These are phyloP conservation scores for Platichthys flesus DNA, from an alignment of 2,113 vertebrate species.

Conservation along the genomic window DNA sequence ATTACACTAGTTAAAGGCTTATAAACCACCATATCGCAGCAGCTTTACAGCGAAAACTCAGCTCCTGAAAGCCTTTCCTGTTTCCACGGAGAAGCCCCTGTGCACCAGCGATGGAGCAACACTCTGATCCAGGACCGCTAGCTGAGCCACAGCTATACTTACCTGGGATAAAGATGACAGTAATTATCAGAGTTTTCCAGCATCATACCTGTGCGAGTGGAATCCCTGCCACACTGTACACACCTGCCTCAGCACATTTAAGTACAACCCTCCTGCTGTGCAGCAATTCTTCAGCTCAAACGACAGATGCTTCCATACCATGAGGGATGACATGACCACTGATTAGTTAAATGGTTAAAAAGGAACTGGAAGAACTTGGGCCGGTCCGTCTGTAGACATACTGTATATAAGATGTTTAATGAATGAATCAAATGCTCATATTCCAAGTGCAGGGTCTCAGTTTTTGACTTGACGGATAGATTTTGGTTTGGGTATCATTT, in stretches of 20 bases:
- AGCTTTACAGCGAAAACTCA: constrained; percentile 58
- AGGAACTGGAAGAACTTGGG: not conserved
- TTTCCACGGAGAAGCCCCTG: constrained; percentile 43
- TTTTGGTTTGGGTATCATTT: not conserved
- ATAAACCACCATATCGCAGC: constrained; percentile 67
- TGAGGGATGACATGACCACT: constrained; percentile 4
- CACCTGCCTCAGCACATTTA: constrained; percentile 68
- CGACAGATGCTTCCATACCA: constrained; percentile 64
- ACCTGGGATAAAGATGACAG: constrained; percentile 71
- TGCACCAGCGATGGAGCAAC: constrained; percentile 44
- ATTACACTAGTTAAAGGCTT: constrained; percentile 77
- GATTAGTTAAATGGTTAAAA: not conserved
- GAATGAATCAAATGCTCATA: not conserved
- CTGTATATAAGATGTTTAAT: not conserved
- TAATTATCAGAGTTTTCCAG: constrained; percentile 77
- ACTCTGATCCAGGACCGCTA: constrained; percentile 42
- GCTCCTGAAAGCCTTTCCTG: constrained; percentile 43
- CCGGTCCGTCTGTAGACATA: not conserved
- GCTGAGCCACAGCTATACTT: constrained; percentile 76
- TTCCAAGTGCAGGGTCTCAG: not conserved
- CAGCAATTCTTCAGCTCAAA: constrained; percentile 41
- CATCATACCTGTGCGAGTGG: constrained; percentile 69
- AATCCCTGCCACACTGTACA: constrained; percentile 63
- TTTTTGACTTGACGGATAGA: not conserved
- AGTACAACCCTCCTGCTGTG: constrained; percentile 62